A percentile compares a stretch with the other conserved stretches of the same genome.
phyloP scores from a whole-genome alignment of 1,140 invertebrate genomes.

The Zaprionus capensis region DNA sequence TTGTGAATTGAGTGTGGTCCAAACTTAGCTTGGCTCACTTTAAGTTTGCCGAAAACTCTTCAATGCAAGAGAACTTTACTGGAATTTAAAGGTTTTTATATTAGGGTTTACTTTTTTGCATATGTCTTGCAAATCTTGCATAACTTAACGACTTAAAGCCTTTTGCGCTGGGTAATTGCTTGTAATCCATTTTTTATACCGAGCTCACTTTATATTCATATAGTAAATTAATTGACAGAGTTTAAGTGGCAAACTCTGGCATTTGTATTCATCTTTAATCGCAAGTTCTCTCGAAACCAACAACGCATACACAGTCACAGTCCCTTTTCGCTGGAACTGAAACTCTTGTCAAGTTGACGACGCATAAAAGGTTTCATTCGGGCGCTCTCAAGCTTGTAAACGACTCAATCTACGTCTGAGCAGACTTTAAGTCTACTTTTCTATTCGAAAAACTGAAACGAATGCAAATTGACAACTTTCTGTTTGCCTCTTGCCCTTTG shows the following conservation, averaged over 20 bases:
- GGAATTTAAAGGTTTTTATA: not conserved
- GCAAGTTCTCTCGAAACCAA: not conserved
- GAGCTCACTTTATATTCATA: not conserved
- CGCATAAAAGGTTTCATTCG: constrained; percentile 22
- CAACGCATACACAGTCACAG: not conserved
- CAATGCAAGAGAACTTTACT: not conserved
- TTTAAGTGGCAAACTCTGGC: not conserved
- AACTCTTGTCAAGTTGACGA: constrained; percentile 15
- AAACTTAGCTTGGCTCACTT: not conserved
- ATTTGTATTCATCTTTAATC: constrained; percentile 16
- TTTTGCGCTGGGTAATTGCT: not conserved
- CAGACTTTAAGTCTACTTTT: constrained; percentile 13
- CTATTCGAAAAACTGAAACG: not conserved
- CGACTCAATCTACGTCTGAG: constrained; percentile 14
- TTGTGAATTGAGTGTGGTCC: not conserved
- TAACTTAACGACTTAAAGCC: not conserved
- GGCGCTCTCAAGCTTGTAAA: constrained; percentile 12
- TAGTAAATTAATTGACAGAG: constrained; percentile 1
- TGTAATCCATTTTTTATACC: constrained; percentile 3
- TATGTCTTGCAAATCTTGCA: not conserved
- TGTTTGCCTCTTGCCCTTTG: constrained; percentile 5
- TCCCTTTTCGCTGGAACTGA: not conserved
- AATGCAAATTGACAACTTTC: constrained; percentile 18
- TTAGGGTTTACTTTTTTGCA: not conserved
- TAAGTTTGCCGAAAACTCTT: not conserved